Percentiles rank a stretch among this genome's conserved stretches.
These are phyloP conservation scores for Notothenia rossii DNA, from an alignment of 2,113 vertebrate species.

Conservation along the genomic window DNA sequence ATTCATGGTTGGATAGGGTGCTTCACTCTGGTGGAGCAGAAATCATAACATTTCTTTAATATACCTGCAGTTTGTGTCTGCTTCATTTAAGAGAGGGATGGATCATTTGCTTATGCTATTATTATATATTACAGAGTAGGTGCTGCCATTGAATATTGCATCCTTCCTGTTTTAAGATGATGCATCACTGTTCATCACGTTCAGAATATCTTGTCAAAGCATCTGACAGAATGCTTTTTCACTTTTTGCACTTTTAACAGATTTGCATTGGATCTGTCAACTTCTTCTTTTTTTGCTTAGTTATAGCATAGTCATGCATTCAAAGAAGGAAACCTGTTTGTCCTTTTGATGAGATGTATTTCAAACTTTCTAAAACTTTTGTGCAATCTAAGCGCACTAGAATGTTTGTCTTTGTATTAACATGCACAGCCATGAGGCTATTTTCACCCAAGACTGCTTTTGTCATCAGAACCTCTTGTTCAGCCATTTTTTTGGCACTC, in stretches of 20 bases:
- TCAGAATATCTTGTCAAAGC: neutral
- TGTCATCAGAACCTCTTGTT: conserved; percentile 48
- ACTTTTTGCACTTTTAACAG: neutral
- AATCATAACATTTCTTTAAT: neutral
- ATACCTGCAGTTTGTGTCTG: neutral
- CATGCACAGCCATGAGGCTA: conserved; percentile 39
- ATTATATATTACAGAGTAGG: neutral
- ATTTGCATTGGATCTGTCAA: neutral
- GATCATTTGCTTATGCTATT: neutral
- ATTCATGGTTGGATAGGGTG: neutral
- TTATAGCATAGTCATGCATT: neutral
- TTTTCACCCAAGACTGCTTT: conserved; percentile 35
- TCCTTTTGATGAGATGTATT: neutral
- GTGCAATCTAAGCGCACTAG: neutral
- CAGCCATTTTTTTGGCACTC: neutral
- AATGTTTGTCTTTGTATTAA: conserved; percentile 32
- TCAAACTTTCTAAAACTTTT: neutral
- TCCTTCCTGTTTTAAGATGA: neutral
- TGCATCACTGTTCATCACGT: neutral
- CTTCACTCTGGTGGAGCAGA: neutral
- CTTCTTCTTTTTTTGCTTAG: neutral
- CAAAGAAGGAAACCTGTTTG: neutral
- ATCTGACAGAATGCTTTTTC: neutral
- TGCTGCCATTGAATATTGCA: neutral
- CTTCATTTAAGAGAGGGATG: neutral